Percentiles rank a stretch among this genome's conserved stretches.
These are phyloP conservation scores for Varecia variegata DNA, from an alignment of 2,797 vertebrate genomes.

Conservation along the genomic window DNA sequence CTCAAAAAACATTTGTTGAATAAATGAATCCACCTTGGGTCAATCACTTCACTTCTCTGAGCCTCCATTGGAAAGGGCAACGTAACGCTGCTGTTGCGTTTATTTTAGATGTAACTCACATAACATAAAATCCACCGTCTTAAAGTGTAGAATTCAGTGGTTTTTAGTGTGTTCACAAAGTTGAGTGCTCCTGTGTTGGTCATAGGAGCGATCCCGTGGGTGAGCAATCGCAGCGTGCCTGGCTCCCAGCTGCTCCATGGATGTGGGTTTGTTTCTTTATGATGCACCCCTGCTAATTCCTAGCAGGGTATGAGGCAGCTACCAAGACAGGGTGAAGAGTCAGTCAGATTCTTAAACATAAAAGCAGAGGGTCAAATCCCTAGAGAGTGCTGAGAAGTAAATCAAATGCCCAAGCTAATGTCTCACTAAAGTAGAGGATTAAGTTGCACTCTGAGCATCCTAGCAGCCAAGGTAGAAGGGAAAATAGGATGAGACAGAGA, in stretches of 20 bases:
- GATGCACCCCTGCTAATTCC: background rate
- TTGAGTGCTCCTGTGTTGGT: background rate
- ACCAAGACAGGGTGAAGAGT: background rate
- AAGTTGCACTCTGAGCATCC: constrained; percentile 1
- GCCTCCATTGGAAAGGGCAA: background rate
- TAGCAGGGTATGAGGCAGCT: background rate
- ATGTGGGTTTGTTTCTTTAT: accelerated
- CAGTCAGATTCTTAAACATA: background rate
- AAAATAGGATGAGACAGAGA: background rate
- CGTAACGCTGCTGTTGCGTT: background rate
- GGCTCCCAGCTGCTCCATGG: accelerated
- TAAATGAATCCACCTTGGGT: background rate
- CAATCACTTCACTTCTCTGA: background rate
- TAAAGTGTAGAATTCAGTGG: background rate
- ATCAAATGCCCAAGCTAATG: background rate
- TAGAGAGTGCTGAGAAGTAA: background rate
- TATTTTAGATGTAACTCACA: background rate
- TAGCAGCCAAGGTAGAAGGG: background rate
- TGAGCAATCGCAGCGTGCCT: accelerated
- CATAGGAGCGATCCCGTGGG: accelerated
- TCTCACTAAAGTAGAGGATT: background rate
- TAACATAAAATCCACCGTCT: background rate
- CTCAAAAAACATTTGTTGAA: background rate
- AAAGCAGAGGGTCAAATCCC: background rate
- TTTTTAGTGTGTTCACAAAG: too few species aligned